These are phyloP conservation scores for Cylindroiulus punctatus DNA, from an alignment of 2,888 invertebrate genomes.

Conservation along the genomic window DNA sequence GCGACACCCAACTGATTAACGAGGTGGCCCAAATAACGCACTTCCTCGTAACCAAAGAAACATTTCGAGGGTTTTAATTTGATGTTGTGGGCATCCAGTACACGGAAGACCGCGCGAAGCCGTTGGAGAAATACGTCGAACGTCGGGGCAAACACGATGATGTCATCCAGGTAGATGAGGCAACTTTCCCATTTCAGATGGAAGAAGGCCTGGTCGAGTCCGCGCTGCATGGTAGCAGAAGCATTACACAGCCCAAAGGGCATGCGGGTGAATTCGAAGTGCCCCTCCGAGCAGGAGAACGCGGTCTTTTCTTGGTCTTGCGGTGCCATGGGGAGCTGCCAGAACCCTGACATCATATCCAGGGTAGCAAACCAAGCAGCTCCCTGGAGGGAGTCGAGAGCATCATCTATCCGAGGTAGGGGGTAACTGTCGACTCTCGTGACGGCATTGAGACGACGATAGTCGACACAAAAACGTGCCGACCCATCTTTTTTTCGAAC, in stretches of 20 bases:
- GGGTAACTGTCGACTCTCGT: too few species aligned
- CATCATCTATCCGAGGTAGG: too few species aligned
- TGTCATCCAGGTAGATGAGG: background rate
- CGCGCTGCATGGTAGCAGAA: background rate
- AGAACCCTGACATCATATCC: too few species aligned
- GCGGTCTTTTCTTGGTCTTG: background rate
- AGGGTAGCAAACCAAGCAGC: too few species aligned
- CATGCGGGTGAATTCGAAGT: background rate
- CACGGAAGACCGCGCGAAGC: background rate
- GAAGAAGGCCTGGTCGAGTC: background rate
- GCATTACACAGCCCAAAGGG: background rate
- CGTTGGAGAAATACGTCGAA: background rate
- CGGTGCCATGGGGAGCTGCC: too few species aligned
- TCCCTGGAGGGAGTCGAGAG: too few species aligned
- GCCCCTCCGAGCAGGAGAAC: background rate
- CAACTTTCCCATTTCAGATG: background rate
- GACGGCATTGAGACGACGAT: too few species aligned
- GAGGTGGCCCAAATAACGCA: background rate
- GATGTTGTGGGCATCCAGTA: background rate
- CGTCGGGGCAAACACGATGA: background rate
- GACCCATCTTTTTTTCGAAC: background rate
- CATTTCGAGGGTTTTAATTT: background rate
- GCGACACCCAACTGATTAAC: background rate
- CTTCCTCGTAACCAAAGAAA: background rate
- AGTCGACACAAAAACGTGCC: background rate